phyloP scores from a whole-genome alignment of 2,113 vertebrate species.

The Rhea americana region DNA sequence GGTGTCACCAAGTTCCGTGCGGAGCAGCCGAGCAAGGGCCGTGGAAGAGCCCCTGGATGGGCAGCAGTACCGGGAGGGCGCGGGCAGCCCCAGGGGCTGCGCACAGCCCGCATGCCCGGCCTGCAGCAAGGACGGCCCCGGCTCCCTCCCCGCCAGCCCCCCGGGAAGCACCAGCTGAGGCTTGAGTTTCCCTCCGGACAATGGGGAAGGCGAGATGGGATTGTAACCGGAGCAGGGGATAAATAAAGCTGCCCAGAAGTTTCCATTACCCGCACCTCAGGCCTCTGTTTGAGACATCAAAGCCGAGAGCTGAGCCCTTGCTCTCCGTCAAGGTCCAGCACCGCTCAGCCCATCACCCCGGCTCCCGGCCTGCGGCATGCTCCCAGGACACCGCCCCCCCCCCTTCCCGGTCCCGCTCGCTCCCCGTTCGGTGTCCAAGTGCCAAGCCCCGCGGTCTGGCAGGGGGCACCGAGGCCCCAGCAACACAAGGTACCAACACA shows the following conservation, averaged over 20 bases:
- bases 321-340: rapidly evolving
- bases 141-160: not conserved
- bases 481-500: rapidly evolving
- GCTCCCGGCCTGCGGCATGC: not conserved
- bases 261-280: not conserved
- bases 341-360: not conserved
- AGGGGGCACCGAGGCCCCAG: rapidly evolving
- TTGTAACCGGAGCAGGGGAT: constrained; percentile 44
- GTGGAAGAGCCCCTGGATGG: no score
- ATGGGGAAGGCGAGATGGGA: constrained; percentile 37
- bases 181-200: constrained; percentile 49
- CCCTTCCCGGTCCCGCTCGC: no score
- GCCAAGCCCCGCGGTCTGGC: not conserved
- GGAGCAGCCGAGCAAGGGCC: no score
- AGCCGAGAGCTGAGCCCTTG: not conserved
- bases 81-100: no score
- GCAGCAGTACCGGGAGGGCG: no score
- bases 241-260: constrained; percentile 62
- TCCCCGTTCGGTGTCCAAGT: rapidly evolving
- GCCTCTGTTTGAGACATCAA: not conserved
- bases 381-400: not conserved
- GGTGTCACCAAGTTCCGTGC: no score
- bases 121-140: rapidly evolving
- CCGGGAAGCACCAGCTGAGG: constrained; percentile 9
- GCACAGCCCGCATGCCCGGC: not conserved